Percentiles rank a stretch among this genome's conserved stretches.
These are phyloP conservation scores for Zaprionus capensis DNA, from an alignment of 1,140 invertebrate species.

Conservation along the genomic window DNA sequence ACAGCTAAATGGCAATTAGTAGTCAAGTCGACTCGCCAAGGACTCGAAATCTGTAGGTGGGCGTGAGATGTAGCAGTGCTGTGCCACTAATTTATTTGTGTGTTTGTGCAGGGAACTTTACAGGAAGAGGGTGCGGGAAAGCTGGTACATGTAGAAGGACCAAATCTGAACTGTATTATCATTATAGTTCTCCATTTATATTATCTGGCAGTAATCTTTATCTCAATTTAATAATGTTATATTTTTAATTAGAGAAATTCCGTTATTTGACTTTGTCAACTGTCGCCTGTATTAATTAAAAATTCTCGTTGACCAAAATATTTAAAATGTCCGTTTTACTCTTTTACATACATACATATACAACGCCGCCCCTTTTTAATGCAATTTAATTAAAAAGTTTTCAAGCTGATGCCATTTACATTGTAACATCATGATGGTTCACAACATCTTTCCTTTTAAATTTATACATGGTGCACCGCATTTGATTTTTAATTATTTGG, in stretches of 20 bases:
- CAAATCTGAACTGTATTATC: neutral
- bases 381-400: conserved; percentile 71
- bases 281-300: conserved; percentile 2
- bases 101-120: neutral
- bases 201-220: neutral
- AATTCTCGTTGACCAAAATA: neutral
- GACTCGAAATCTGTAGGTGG: conserved; percentile 7
- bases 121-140: no score
- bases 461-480: no score
- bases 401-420: conserved; percentile 58
- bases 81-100: conserved; percentile 26
- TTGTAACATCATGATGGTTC: neutral
- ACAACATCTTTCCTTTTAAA: no score
- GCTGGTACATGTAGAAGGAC: neutral
- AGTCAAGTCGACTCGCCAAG: conserved; percentile 55
- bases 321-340: neutral
- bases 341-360: neutral
- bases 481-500: no score
- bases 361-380: conserved; percentile 52
- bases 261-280: neutral
- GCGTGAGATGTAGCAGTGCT: conserved; percentile 1
- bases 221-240: neutral
- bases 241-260: conserved; percentile 1
- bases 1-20: conserved; percentile 75
- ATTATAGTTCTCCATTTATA: neutral